Base-by-base conservation (phyloP, 1,140 invertebrate species). In the Aphelenchoides avenae region DNA sequence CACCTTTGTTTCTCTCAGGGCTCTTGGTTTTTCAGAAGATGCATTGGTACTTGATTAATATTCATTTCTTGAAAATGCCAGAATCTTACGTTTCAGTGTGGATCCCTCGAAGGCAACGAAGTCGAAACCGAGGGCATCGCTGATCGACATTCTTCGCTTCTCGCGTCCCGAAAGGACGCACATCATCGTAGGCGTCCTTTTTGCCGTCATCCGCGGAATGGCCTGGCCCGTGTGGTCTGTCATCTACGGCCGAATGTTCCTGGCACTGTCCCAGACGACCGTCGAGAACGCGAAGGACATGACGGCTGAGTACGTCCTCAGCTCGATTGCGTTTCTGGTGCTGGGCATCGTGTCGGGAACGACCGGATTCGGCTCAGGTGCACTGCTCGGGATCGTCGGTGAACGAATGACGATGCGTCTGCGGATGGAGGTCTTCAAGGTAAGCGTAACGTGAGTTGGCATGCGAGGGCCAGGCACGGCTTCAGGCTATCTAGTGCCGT, bases 221-320 rank as follows among this genome's bases (percentile, higher is more conserved):
- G 34, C 24, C 13, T 57, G 30, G 50, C n/a, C n/a, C n/a, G 37
- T 50, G 7, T 70, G 70, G 39, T 70, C 68, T n/a, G 51, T 70
- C 31, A 49, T 70, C 22, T 70, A 70, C 36, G 67, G 67, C 22
- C 37, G 64, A 44, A 30, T 70, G 7, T 70, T 70, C 46, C 52
- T 54, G 36, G 22, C 42, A 27, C 18, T 57, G 6, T 13, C 29
- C 3, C 9, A 33, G 15, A n/a, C n/a, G n/a, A 36, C 34, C 34
- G 34, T 11, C 11, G 11, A 36, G 11, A 36, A 36, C 34, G 34
- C 11, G 34, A 36, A n/a, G 18, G 11, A 11, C 34, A 36, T 36
- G 11, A n/a, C 11, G 11, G 34, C 11, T 11, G 34, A 11, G 18
- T 11, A 11, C n/a, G 34, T 36, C 33, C 13, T 58, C 11, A 61